These are phyloP conservation scores for Hyles lineata DNA, from an alignment of 2,888 invertebrate species.

Conservation along the genomic window DNA sequence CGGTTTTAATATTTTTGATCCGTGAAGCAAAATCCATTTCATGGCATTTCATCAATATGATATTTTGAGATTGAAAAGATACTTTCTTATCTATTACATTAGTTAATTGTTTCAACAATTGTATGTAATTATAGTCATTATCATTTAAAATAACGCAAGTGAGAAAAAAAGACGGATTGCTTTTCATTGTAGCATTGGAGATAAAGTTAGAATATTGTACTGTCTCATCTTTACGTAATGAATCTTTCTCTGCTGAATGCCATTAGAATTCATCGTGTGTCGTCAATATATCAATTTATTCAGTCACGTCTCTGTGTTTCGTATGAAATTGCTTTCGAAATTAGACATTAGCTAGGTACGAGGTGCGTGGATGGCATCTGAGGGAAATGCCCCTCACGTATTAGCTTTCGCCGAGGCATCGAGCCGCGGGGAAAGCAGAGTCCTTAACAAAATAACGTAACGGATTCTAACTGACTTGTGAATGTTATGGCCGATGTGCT, in stretches of 20 bases:
- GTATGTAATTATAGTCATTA: neutral
- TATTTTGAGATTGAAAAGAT: neutral
- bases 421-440: constrained; percentile 50
- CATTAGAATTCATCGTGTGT: constrained; percentile 32
- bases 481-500: constrained; percentile 18
- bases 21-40: neutral
- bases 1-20: neutral
- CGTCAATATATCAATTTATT: constrained; percentile 32
- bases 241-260: constrained; percentile 35
- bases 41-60: neutral
- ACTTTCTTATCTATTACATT: constrained; percentile 9
- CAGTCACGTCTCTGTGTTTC: constrained; percentile 35
- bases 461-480: constrained; percentile 32
- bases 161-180: neutral
- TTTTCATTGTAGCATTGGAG: neutral
- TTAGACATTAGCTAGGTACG: constrained; percentile 49
- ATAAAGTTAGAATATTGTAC: neutral
- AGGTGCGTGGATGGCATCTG: constrained; percentile 40
- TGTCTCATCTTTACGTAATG: constrained; percentile 27
- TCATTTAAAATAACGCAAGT: neutral
- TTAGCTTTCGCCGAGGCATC: constrained; percentile 62
- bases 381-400: constrained; percentile 71
- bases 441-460: constrained; percentile 36
- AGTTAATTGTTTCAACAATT: neutral
- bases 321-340: constrained; percentile 46